phyloP scores from a whole-genome alignment of 2,888 invertebrate species.

The Baccha elongata region DNA sequence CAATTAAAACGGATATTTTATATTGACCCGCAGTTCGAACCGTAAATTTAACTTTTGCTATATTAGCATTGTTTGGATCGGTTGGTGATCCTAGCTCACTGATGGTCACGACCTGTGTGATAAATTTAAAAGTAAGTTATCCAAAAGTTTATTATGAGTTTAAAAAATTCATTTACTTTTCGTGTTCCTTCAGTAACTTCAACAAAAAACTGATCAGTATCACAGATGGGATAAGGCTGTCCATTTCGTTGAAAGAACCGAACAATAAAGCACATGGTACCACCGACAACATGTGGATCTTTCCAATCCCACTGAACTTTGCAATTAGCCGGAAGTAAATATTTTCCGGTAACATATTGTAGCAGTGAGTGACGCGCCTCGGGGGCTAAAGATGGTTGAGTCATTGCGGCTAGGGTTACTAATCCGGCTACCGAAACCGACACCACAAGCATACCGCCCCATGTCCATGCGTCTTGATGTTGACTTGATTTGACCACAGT shows the following conservation, averaged over 20 bases:
- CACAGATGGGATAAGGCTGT: slow-evolving; percentile 96
- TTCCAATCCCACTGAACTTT: slow-evolving; percentile 93
- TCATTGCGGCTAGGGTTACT: slow-evolving; percentile 95
- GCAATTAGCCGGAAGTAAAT: slow-evolving; percentile 93
- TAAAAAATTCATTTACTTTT: slow-evolving; percentile 83
- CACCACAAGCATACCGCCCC: slow-evolving; percentile 96
- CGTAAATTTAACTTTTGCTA: slow-evolving; percentile 94
- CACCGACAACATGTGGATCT: slow-evolving; percentile 94
- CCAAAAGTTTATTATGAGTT: no score
- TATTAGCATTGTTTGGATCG: slow-evolving; percentile 92
- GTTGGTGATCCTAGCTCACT: slow-evolving; percentile 94
- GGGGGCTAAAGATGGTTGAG: slow-evolving; percentile 94
- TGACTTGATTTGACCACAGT: slow-evolving; percentile 92
- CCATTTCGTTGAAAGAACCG: slow-evolving; percentile 96
- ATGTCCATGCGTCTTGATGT: slow-evolving; percentile 95
- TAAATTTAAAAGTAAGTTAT: neutral
- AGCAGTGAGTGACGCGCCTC: slow-evolving; percentile 94
- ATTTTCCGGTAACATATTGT: slow-evolving; percentile 96
- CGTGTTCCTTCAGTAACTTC: slow-evolving; percentile 93
- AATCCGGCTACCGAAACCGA: slow-evolving; percentile 94
- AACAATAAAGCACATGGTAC: slow-evolving; percentile 95
- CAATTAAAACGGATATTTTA: slow-evolving; percentile 92
- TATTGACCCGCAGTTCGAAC: slow-evolving; percentile 95
- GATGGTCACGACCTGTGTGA: slow-evolving; percentile 88
- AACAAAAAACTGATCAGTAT: slow-evolving; percentile 94